phyloP scores from a whole-genome alignment of 2,888 invertebrate genomes.

The Galerucella pusilla region DNA sequence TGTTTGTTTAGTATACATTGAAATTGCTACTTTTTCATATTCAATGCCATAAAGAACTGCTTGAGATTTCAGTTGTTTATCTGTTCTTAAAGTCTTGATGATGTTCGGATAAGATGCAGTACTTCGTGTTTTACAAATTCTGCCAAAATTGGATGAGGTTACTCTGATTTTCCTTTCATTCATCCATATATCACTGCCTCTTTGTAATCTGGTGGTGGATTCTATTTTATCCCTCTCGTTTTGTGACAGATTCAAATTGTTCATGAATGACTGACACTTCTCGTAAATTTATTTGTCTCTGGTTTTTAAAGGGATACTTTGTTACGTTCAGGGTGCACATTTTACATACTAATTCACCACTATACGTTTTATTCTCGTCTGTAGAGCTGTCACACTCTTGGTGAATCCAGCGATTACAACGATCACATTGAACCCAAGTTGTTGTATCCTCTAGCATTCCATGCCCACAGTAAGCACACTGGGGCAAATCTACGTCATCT shows the following conservation, averaged over 20 bases:
- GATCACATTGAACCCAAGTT: conserved; percentile 32
- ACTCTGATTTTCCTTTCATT: conserved; percentile 10
- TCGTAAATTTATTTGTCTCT: not conserved
- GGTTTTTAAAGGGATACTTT: not conserved
- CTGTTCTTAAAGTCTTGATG: not conserved
- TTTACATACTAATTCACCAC: too few species aligned
- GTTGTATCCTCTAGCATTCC: not conserved
- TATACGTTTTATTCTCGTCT: too few species aligned
- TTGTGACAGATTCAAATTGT: too few species aligned
- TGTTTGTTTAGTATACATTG: not conserved
- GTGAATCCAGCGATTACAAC: conserved; percentile 32
- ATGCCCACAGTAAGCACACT: conserved; percentile 30
- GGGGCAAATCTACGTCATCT: conserved; percentile 12
- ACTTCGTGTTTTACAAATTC: not conserved
- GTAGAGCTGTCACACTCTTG: conserved; percentile 17
- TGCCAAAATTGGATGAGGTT: conserved; percentile 17
- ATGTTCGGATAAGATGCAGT: not conserved
- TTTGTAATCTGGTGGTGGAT: not conserved
- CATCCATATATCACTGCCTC: not conserved
- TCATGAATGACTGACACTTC: not conserved
- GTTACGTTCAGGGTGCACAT: not conserved
- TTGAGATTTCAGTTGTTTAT: not conserved
- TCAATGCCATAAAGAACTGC: not conserved
- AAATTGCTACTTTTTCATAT: not conserved
- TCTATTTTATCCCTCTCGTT: not conserved